A percentile compares a stretch with the other conserved stretches of the same genome.
Conservation (phyloP, 2,797 vertebrate genomes). For the Myotis daubentonii region DNA sequence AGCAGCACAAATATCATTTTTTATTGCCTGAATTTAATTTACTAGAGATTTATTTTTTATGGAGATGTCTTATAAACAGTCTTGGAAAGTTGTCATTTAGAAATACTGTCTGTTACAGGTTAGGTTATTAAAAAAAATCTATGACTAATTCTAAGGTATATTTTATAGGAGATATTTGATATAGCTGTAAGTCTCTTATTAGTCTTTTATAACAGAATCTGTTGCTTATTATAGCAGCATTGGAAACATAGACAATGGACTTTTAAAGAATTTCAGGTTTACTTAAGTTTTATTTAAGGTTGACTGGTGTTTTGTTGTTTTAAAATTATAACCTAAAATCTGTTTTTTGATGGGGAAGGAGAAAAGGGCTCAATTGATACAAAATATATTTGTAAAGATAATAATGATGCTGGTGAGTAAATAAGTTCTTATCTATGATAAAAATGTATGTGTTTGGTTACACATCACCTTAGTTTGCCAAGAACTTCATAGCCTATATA, state of each 20-base stretch:
- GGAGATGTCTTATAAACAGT: neutral
- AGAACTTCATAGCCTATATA: neutral
- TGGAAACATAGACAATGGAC: neutral
- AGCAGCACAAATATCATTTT: neutral
- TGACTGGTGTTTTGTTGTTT: slow-evolving; percentile 19
- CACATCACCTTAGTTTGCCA: neutral
- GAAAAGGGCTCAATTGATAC: neutral
- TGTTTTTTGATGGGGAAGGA: neutral
- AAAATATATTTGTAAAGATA: slow-evolving; percentile 10
- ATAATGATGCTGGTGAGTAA: slow-evolving; percentile 33
- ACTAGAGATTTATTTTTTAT: slow-evolving; percentile 24
- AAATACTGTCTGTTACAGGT: neutral
- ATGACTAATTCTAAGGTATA: neutral
- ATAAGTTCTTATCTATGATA: neutral
- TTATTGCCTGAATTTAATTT: slow-evolving; percentile 46
- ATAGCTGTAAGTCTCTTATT: neutral
- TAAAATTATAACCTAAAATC: slow-evolving; percentile 33
- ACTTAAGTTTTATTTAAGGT: neutral
- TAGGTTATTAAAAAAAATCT: neutral
- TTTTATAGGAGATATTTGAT: slow-evolving; percentile 49
- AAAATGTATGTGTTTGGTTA: neutral
- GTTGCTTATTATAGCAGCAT: neutral
- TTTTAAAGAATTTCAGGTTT: slow-evolving; percentile 54
- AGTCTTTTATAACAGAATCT: neutral
- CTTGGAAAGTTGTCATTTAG: slow-evolving; percentile 19